Conservation (phyloP, 2,888 invertebrate genomes). For the Pasiphila rectangulata region DNA sequence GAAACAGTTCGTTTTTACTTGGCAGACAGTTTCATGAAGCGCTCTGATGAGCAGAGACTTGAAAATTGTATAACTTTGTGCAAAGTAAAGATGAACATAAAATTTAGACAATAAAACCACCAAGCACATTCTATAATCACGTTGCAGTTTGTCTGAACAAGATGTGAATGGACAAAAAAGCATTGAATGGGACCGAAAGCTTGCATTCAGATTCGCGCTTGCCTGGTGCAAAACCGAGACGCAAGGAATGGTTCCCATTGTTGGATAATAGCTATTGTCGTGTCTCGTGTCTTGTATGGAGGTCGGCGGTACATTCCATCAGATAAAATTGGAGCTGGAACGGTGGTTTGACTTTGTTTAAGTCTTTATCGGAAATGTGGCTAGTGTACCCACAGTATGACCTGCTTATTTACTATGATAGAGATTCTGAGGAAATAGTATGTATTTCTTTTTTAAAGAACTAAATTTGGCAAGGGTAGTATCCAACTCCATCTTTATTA, state of each 20-base stretch:
- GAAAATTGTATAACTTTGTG: neutral
- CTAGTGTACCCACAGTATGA: slow-evolving; percentile 16
- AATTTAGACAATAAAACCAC: neutral
- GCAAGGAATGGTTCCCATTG: slow-evolving; percentile 61
- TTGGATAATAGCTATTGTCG: slow-evolving; percentile 60
- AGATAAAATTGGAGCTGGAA: slow-evolving; percentile 53
- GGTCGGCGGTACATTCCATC: slow-evolving; percentile 61
- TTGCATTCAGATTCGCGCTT: slow-evolving; percentile 36
- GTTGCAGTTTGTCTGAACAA: slow-evolving; percentile 1
- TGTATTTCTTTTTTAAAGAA: slow-evolving; percentile 1
- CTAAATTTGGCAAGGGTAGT: no score
- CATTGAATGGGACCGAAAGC: slow-evolving; percentile 32
- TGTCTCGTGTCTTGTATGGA: slow-evolving; percentile 53
- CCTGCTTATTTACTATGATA: slow-evolving; percentile 17
- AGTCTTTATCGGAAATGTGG: slow-evolving; percentile 27
- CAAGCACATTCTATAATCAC: neutral
- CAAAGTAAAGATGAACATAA: neutral
- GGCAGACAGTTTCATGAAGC: slow-evolving; percentile 10
- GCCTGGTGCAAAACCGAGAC: slow-evolving; percentile 35
- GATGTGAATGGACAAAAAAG: slow-evolving; percentile 25
- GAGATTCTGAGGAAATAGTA: slow-evolving; percentile 16
- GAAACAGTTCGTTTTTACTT: slow-evolving; percentile 20
- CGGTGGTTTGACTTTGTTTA: slow-evolving; percentile 48
- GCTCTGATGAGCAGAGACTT: slow-evolving; percentile 23
- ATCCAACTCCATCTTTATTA: no score